A percentile compares a stretch with the other conserved stretches of the same genome.
These are phyloP conservation scores for Chaunax sp. DNA, from an alignment of 2,797 vertebrate genomes.

Conservation along the genomic window DNA sequence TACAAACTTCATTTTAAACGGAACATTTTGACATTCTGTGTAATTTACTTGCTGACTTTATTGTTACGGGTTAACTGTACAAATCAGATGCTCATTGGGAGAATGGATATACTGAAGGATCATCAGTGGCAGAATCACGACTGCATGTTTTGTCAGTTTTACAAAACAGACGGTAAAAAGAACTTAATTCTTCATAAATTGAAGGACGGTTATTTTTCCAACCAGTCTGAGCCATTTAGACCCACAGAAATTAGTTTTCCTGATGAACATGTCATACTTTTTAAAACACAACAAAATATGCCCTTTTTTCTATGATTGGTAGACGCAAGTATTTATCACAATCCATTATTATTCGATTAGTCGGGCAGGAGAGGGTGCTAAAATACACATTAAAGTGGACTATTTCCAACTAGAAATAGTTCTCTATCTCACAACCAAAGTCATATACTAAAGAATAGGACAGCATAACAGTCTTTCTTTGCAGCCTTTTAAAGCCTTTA, in stretches of 20 bases:
- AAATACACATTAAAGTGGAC: slow-evolving; percentile 40
- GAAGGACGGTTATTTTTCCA: slow-evolving; percentile 44
- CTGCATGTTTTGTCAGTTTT: slow-evolving; percentile 38
- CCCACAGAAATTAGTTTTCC: slow-evolving; percentile 37
- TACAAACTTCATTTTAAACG: slow-evolving; percentile 18
- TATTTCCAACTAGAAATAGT: slow-evolving; percentile 41
- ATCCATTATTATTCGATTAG: slow-evolving; percentile 47
- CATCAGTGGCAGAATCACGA: slow-evolving; percentile 31
- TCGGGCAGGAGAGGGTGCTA: slow-evolving; percentile 24
- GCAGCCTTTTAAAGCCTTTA: slow-evolving; percentile 80
- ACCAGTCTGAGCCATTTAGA: slow-evolving; percentile 37
- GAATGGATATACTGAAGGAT: slow-evolving; percentile 14
- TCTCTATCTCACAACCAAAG: slow-evolving; percentile 32
- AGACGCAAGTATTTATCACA: slow-evolving; percentile 60
- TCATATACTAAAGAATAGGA: slow-evolving; percentile 47
- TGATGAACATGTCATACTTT: slow-evolving; percentile 40
- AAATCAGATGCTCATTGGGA: slow-evolving; percentile 19
- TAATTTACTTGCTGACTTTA: background rate
- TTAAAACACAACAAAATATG: slow-evolving; percentile 50
- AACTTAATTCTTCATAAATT: slow-evolving; percentile 11
- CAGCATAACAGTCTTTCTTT: slow-evolving; percentile 56
- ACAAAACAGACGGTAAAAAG: slow-evolving; percentile 28
- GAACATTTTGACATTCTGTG: background rate
- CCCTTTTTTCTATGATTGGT: slow-evolving; percentile 69
- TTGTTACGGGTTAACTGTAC: slow-evolving; percentile 1